A percentile compares a stretch with the other conserved stretches of the same genome.
phyloP scores from a whole-genome alignment of 2,113 vertebrate genomes.

The Plectropomus leopardus region DNA sequence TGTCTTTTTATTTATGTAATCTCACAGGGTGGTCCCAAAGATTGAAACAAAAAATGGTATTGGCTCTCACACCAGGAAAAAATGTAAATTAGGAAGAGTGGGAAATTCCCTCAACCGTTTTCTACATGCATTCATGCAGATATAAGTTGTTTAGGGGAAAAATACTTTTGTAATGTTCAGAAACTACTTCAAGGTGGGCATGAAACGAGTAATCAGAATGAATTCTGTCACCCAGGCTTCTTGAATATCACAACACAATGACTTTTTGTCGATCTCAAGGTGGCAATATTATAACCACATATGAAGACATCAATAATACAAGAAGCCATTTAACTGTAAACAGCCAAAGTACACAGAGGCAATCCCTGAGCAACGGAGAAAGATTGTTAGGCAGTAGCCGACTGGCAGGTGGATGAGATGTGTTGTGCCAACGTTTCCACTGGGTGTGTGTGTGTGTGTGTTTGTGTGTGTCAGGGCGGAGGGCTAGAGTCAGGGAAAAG shows the following conservation, averaged over 20 bases:
- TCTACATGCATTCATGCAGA: slow-evolving; percentile 24
- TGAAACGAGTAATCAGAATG: slow-evolving; percentile 50
- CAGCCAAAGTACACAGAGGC: slow-evolving; percentile 80
- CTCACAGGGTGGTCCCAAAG: slow-evolving; percentile 61
- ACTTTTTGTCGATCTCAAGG: slow-evolving; percentile 71
- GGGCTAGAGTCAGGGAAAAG: slow-evolving; percentile 56
- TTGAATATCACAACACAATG: slow-evolving; percentile 65
- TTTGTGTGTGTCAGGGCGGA: slow-evolving; percentile 42
- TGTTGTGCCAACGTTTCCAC: slow-evolving; percentile 78
- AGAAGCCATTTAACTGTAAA: slow-evolving; percentile 83
- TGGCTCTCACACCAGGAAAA: neutral
- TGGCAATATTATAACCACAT: slow-evolving; percentile 75
- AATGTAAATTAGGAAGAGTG: slow-evolving; percentile 31
- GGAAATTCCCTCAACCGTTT: slow-evolving; percentile 36
- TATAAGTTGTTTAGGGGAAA: slow-evolving; percentile 38
- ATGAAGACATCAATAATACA: slow-evolving; percentile 86
- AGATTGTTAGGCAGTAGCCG: slow-evolving; percentile 70
- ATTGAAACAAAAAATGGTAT: slow-evolving; percentile 30
- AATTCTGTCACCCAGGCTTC: slow-evolving; percentile 52
- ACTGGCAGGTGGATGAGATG: slow-evolving; percentile 80
- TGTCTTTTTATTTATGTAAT: slow-evolving; percentile 68
- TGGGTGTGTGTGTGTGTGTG: slow-evolving; percentile 46
- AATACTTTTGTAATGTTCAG: slow-evolving; percentile 32
- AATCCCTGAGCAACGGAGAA: slow-evolving; percentile 66
- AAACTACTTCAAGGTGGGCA: slow-evolving; percentile 40